Base-by-base conservation (phyloP, 1,140 invertebrate genomes). In the Lordiphosa stackelbergi region DNA sequence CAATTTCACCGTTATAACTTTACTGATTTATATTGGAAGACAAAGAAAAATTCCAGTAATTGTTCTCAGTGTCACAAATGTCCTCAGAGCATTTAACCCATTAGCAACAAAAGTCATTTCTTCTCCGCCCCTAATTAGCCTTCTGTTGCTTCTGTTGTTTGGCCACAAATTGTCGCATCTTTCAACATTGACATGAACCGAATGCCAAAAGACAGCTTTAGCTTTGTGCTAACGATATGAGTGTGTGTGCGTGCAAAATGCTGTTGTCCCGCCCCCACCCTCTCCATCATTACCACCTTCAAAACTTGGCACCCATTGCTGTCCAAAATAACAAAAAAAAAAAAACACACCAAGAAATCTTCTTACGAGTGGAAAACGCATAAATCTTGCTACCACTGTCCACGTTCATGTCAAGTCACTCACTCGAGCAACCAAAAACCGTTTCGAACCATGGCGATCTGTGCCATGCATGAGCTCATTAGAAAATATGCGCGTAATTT, bases 401-500 rank as follows among this genome's bases (percentile, higher is more conserved):
- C 43, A 46, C 43, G 22, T 46, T 46, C 43, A 46, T 46, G 43
- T 46, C 43, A 46, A 46, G 24, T 46, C 43, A 46, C 28, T 46
- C 35, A 37, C 12, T 53, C 8, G 9, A 52, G 22, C 38, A 38
- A 40, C 19, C 24, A 19, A 22, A 64, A 69, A 69, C 41, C 16
- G 42, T 65, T 69, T 53, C 58, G 72, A 83, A 83, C 77, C 75
- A 73, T 83, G 69, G 53, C 77, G 65, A 69, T 72, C 60, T 35
- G 52, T 41, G 75, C 55, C 62, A 65, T 46, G 75, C 75, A 70
- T 79, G 75, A 77, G 77, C 77, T 81, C 77, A 83, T 81, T 81
- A 83, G 77, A 81, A 81, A 81, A 81, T 83, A 81, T 83, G 77
- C 77, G 77, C 69, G 72, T 81, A 81, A 81, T 81, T 77, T 81